Percentiles rank a stretch among this genome's conserved stretches.
Evolutionary conservation across 2,888 invertebrate genomes (phyloP).

Genomic region (Ceramica pisi): DNA sequence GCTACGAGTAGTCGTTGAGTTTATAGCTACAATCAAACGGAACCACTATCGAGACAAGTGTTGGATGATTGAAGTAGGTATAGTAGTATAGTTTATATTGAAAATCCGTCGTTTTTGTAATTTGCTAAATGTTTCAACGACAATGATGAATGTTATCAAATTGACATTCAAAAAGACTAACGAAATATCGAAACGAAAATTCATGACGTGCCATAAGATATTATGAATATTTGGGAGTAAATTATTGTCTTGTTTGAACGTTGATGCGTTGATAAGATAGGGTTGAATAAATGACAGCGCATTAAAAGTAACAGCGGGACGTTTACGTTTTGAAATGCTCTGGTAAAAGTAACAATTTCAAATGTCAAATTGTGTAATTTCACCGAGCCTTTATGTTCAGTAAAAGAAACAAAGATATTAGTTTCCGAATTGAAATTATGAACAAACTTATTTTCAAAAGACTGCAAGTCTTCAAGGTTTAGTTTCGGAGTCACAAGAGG

Average conservation of each 20-base stretch:
- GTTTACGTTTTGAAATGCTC: constrained; percentile 17
- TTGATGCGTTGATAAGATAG: constrained; percentile 47
- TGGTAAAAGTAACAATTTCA: background rate
- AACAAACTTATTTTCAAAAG: background rate
- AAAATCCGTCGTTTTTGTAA: constrained; percentile 14
- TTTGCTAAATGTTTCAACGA: constrained; percentile 3
- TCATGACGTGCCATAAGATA: constrained; percentile 12
- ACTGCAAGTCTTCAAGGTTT: background rate
- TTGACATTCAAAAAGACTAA: constrained; percentile 19
- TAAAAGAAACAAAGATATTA: background rate
- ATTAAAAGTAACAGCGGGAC: constrained; percentile 32
- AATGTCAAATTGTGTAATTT: constrained; percentile 10
- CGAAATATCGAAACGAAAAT: constrained; percentile 13
- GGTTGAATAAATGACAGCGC: constrained; percentile 38
- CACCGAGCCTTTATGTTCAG: background rate
- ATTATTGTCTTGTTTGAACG: constrained; percentile 15
- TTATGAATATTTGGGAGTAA: constrained; percentile 20
- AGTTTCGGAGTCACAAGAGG: background rate
- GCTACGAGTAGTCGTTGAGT: constrained; percentile 28
- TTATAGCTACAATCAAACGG: constrained; percentile 36
- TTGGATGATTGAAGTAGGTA: constrained; percentile 1
- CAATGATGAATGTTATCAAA: constrained; percentile 14
- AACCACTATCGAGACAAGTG: constrained; percentile 10
- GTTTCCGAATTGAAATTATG: background rate
- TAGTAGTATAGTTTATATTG: constrained; percentile 6